Evolutionary conservation across 2,888 invertebrate species (phyloP).

Genomic region (Scaptomyza caliginosa): DNA sequence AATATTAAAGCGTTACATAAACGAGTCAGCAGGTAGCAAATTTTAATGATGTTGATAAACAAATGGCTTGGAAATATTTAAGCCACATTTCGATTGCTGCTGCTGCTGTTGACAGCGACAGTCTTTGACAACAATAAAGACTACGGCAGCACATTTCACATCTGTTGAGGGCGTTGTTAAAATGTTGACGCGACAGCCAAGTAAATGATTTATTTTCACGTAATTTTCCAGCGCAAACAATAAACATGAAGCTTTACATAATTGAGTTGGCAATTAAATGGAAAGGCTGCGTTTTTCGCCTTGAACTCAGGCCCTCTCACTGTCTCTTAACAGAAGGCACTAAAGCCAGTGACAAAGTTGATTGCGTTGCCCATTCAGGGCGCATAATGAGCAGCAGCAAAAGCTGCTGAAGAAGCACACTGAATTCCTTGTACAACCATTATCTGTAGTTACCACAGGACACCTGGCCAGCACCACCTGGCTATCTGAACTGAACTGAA

Average conservation of each 20-base stretch:
- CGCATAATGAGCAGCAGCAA: conserved; percentile 38
- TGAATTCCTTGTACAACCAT: conserved; percentile 45
- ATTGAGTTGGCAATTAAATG: conserved; percentile 72
- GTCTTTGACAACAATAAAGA: conserved; percentile 15
- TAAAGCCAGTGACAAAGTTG: conserved; percentile 45
- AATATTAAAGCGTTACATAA: neutral
- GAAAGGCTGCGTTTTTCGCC: conserved; percentile 39
- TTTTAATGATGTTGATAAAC: conserved; percentile 78
- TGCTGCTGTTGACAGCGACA: conserved; percentile 45
- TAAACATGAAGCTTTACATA: conserved; percentile 72
- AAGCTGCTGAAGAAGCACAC: conserved; percentile 21
- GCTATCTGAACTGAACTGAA: neutral
- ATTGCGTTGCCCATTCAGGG: conserved; percentile 19
- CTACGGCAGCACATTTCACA: conserved; percentile 17
- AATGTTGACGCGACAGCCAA: conserved; percentile 68
- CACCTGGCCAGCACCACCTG: conserved; percentile 12
- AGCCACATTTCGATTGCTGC: conserved; percentile 57
- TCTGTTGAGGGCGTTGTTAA: conserved; percentile 47
- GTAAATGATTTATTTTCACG: conserved; percentile 77
- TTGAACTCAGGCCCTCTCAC: conserved; percentile 12
- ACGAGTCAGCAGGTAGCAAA: conserved; percentile 52
- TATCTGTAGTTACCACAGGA: conserved; percentile 61
- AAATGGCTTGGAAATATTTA: conserved; percentile 79
- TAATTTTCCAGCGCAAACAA: conserved; percentile 70
- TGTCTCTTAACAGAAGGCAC: conserved; percentile 10